phyloP scores from a whole-genome alignment of 1,140 invertebrate species.

The Drosophila kurseongensis region DNA sequence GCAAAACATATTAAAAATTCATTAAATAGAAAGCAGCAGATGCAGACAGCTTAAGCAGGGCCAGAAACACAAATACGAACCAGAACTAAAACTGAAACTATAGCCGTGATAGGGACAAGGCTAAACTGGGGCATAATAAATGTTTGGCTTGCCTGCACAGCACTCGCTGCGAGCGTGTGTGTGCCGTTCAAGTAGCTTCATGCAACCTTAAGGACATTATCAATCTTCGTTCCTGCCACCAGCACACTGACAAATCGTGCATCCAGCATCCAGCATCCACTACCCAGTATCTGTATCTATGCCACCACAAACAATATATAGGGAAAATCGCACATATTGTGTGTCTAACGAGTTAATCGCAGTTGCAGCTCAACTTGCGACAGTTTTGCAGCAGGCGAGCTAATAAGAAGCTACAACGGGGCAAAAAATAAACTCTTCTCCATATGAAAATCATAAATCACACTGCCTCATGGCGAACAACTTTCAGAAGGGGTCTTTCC shows the following conservation, averaged over 20 bases:
- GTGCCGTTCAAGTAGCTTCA: slow-evolving; percentile 59
- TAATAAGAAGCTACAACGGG: slow-evolving; percentile 59
- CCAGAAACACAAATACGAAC: slow-evolving; percentile 17
- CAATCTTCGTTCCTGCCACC: slow-evolving; percentile 72
- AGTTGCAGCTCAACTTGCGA: slow-evolving; percentile 66
- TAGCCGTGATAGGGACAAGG: slow-evolving; percentile 25
- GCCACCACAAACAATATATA: slow-evolving; percentile 42
- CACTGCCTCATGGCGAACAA: slow-evolving; percentile 25
- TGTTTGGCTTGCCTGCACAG: slow-evolving; percentile 42
- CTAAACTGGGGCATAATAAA: slow-evolving; percentile 59
- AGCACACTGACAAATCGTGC: slow-evolving; percentile 39
- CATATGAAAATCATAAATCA: slow-evolving; percentile 73
- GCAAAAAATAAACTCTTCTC: slow-evolving; percentile 16
- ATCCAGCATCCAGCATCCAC: slow-evolving; percentile 1
- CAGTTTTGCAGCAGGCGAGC: slow-evolving; percentile 59
- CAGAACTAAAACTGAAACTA: slow-evolving; percentile 24
- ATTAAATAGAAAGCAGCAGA: slow-evolving; percentile 69
- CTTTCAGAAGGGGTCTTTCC: slow-evolving; percentile 28
- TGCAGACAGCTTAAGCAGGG: slow-evolving; percentile 26
- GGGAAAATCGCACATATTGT: slow-evolving; percentile 46
- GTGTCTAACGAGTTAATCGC: slow-evolving; percentile 67
- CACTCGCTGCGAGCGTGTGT: slow-evolving; percentile 20
- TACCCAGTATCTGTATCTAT: slow-evolving; percentile 13
- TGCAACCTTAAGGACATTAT: slow-evolving; percentile 54
- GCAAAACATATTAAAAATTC: slow-evolving; percentile 73